Conservation (phyloP, 2,888 invertebrate species). For the Parasteatoda lunata region DNA sequence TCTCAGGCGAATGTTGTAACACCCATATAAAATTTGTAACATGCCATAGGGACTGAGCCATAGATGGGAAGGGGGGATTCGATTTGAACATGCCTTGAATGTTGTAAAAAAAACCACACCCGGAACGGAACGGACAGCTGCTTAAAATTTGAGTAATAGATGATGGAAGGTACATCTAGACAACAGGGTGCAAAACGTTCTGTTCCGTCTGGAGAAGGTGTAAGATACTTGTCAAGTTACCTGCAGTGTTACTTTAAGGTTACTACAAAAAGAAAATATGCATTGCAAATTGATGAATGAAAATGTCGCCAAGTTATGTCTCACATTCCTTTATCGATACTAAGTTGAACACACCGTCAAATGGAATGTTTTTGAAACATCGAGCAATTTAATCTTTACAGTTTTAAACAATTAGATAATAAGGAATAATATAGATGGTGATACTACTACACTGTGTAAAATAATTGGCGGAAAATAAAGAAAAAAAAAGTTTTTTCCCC, state of each 20-base stretch:
- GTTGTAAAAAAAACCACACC: slow-evolving; percentile 40
- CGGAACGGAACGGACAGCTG: slow-evolving; percentile 49
- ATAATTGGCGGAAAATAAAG: too few species aligned
- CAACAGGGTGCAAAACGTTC: slow-evolving; percentile 29
- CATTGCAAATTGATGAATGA: too few species aligned
- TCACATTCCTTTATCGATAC: too few species aligned
- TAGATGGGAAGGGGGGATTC: neutral
- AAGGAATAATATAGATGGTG: too few species aligned
- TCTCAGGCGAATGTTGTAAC: slow-evolving; percentile 16
- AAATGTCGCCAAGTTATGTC: too few species aligned
- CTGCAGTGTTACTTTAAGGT: slow-evolving; percentile 22
- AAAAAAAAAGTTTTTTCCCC: too few species aligned
- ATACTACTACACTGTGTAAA: too few species aligned
- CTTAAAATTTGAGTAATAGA: slow-evolving; percentile 63
- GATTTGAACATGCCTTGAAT: neutral
- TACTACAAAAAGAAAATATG: neutral
- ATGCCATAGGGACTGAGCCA: neutral
- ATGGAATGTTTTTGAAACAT: too few species aligned
- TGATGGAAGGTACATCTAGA: slow-evolving; percentile 23
- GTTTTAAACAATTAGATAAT: too few species aligned
- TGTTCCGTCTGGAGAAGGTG: slow-evolving; percentile 27
- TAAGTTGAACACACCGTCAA: too few species aligned
- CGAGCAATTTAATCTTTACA: too few species aligned
- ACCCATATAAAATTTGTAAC: slow-evolving; percentile 30
- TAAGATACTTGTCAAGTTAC: slow-evolving; percentile 46